Base-by-base conservation (phyloP, 2,797 vertebrate genomes). In the Delichon dasypus region DNA sequence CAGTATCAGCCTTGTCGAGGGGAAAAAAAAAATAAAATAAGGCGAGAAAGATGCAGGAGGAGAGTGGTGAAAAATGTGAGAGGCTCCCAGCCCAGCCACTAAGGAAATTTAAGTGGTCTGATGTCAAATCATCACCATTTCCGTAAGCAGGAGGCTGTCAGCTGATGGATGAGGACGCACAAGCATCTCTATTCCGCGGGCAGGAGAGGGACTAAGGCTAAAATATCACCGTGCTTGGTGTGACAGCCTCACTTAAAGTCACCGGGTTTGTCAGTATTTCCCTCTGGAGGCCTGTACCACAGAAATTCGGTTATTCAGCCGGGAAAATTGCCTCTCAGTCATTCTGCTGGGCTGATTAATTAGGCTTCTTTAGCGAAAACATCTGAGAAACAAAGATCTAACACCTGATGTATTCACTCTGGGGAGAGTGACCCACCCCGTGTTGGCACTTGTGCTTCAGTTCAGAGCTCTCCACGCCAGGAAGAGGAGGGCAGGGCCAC, bases 161-260 rank as follows among this genome's bases (percentile, higher is more conserved):
- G 80, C 77, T 90, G 90, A 96, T 50, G 75, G 89, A 93, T 84
- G 88, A 61, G 89, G 70, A 81, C 0, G 2, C 15, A 78, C 18
- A 25, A 44, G 57, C 72, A 55, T 36, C 85, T 94, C 6, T 34
- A 36, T 65, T 88, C 85, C 11, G 26, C 83, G 76, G 85, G 90
- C 80, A 86, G 51, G 73, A 86, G 38, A 9, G 27, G 81, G 68
- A 94, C 86, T 18, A 2, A 40, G 70, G 54, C 66, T 38, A 80
- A 93, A 95, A 79, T 73, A 94, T 85, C 60, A 27, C 78, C 0
- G 3, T 5, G 4, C 55, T 79, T 10, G 55, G 10, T 27, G 51
- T 83, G 91, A 79, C 81, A 71, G 38, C 36, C 67, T 70, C 89
- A 87, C 86, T 89, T 92, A 74, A 27, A 94, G 72, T 85, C 87